Evolutionary conservation across 2,888 invertebrate species (phyloP), one percentile per base, ranked within the genome.

Genomic region (Habrosyne pyritoides): DNA sequence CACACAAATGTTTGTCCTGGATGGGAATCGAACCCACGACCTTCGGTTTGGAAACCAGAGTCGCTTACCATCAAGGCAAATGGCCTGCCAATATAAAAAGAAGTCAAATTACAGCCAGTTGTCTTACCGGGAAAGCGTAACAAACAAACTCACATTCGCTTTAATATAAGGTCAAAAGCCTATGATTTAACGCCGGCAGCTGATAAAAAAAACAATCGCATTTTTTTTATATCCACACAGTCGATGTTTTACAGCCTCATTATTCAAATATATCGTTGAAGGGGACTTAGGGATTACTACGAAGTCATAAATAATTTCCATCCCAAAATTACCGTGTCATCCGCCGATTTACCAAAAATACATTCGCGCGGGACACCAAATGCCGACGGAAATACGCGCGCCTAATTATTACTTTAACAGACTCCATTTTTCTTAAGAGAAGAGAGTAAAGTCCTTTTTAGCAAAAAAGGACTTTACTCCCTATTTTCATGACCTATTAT

Each of bases 301-400:
- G 52, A 61, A 57, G 58, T 53, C 47, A 49, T 51, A 61, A 67
- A 74, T 69, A 69, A 75, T 69, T 61, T 62, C 60, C 60, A 57
- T 67, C 60, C 63, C 53, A 66, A 72, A 77, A 75, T 69, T 61
- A 57, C 56, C 53, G 63, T 61, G 69, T 63, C 76, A 74, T 74
- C 81, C 76, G 83, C 81, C 75, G 73, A 77, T 75, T 75, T 63
- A 56, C 50, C 71, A 57, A 77, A 84, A 81, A 83, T 77, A 79
- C 66, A 75, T 86, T 89, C 81, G 87, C 84, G 88, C 89, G 87
- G 89, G 84, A 89, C 88, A 83, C 84, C 73, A 67, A 80, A 86
- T 84, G 83, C 78, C 81, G 68, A 74, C 84, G 89, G 89, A 89
- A 85, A 87, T 83, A 74, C 74, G 69, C 77, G 75, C 78, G 78